Conservation (phyloP, 2,113 vertebrate genomes). For the Rhinoderma darwinii region DNA sequence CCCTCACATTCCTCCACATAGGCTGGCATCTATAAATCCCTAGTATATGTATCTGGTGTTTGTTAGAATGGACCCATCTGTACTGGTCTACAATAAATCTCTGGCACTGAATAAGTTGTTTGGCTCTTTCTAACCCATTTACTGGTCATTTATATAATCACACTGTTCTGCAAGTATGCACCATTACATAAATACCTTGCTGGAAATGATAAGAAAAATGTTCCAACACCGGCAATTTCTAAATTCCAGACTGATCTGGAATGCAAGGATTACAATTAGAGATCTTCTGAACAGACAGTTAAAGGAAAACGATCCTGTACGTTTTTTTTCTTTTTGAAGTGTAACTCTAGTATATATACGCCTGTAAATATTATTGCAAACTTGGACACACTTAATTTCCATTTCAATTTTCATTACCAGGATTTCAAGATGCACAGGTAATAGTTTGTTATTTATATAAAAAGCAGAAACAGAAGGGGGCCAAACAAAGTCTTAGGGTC, state of each 20-base stretch:
- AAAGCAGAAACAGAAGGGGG: neutral
- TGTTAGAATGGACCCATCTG: conserved; percentile 44
- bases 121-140: conserved; percentile 45
- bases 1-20: neutral
- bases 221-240: conserved; percentile 51
- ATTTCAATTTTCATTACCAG: neutral
- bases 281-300: conserved; percentile 40
- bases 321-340: neutral
- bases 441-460: neutral
- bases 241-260: conserved; percentile 55
- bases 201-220: conserved; percentile 59
- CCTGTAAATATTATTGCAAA: neutral
- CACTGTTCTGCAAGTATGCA: conserved; percentile 36
- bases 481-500: too few species aligned
- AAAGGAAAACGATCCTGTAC: neutral
- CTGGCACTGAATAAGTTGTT: conserved; percentile 48
- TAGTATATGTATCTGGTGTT: conserved; percentile 43
- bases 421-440: neutral
- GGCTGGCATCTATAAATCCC: conserved; percentile 32
- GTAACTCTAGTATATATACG: neutral
- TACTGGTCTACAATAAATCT: conserved; percentile 45
- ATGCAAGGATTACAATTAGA: conserved; percentile 53
- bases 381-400: neutral
- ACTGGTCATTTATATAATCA: conserved; percentile 49
- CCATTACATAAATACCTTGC: conserved; percentile 35